These are phyloP conservation scores for Brevimyrus niger DNA, from an alignment of 2,113 vertebrate genomes.

Conservation along the genomic window DNA sequence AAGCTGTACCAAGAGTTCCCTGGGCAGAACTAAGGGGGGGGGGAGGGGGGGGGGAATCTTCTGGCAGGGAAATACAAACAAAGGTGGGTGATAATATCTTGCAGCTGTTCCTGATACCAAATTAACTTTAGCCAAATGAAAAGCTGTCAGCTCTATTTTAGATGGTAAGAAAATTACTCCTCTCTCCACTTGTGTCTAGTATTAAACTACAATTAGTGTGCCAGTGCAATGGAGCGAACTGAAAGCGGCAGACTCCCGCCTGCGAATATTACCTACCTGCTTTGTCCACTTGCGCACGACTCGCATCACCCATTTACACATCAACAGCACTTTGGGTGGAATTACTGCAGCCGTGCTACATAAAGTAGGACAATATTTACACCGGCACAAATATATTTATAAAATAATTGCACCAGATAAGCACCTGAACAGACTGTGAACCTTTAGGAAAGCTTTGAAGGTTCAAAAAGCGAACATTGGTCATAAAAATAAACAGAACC, in stretches of 20 bases:
- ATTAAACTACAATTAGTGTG: slow-evolving; percentile 40
- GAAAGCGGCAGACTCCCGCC: slow-evolving; percentile 14
- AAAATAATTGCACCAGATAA: neutral
- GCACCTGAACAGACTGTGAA: neutral
- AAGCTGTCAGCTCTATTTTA: slow-evolving; percentile 25
- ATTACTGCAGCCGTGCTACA: neutral
- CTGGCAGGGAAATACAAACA: neutral
- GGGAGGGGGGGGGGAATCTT: neutral
- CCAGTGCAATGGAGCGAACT: slow-evolving; percentile 8
- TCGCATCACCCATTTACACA: neutral
- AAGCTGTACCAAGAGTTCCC: neutral
- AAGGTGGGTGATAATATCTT: slow-evolving; percentile 8
- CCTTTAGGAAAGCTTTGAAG: neutral
- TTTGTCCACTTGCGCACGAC: neutral
- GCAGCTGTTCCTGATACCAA: slow-evolving; percentile 18
- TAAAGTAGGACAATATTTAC: neutral
- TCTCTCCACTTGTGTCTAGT: slow-evolving; percentile 26
- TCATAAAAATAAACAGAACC: neutral
- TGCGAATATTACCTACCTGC: neutral
- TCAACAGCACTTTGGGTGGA: neutral
- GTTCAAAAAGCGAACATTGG: neutral
- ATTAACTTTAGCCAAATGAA: slow-evolving; percentile 27
- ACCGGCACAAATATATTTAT: neutral
- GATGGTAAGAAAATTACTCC: slow-evolving; percentile 26
- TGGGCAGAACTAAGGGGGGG: no score